A percentile compares a stretch with the other conserved stretches of the same genome.
Conservation (phyloP, 2,888 invertebrate species). For the Oscheius onirici region DNA sequence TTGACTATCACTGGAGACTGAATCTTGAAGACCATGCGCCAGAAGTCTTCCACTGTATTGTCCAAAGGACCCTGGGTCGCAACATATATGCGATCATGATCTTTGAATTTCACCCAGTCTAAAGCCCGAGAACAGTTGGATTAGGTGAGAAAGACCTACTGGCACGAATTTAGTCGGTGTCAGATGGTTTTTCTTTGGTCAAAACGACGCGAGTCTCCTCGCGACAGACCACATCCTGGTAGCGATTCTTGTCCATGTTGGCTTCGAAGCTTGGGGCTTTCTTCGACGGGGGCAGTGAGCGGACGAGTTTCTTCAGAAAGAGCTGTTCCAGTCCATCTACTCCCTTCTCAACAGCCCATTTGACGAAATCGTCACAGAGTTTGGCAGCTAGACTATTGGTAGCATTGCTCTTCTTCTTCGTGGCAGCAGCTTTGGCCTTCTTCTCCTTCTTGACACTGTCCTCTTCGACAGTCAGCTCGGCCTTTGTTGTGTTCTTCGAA, state of each 20-base stretch:
- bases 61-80: conserved; percentile 40
- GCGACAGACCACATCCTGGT: not conserved
- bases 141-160: not conserved
- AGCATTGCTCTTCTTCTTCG: too few relatives aligned
- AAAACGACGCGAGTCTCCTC: not conserved
- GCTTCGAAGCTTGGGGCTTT: not conserved
- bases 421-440: too few relatives aligned
- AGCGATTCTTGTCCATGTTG: not conserved
- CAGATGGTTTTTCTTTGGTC: not conserved
- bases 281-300: not conserved
- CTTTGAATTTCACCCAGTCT: conserved; percentile 43
- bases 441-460: too few relatives aligned
- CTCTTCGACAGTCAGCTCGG: too few relatives aligned
- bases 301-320: not conserved
- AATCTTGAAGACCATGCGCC: conserved; percentile 23
- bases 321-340: not conserved
- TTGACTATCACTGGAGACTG: conserved; percentile 24
- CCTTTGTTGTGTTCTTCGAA: too few relatives aligned
- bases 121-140: too few relatives aligned
- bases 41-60: conserved; percentile 26
- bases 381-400: too few relatives aligned
- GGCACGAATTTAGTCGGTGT: not conserved
- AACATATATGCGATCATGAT: conserved; percentile 43
- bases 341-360: not conserved
- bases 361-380: too few relatives aligned